These are phyloP conservation scores for Glyptemys insculpta DNA, from an alignment of 2,797 vertebrate genomes.

Conservation along the genomic window DNA sequence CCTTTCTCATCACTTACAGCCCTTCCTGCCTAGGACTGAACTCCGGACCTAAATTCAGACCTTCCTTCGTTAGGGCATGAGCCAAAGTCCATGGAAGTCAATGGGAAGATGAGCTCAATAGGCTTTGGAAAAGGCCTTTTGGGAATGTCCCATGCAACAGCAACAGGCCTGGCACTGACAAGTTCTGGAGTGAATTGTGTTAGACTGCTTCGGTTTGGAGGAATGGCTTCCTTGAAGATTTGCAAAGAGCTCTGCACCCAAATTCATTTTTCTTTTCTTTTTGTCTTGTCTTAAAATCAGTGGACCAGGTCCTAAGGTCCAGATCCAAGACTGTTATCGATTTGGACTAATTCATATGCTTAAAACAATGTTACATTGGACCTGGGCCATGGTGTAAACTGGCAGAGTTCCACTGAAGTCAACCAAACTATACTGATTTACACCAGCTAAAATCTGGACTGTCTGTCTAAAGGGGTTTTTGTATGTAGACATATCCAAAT, in stretches of 20 bases:
- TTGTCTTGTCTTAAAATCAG: background rate
- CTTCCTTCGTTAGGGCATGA: background rate
- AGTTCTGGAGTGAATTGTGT: background rate
- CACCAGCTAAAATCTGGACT: background rate
- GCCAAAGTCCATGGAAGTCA: background rate
- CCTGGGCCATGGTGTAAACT: background rate
- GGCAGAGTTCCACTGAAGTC: background rate
- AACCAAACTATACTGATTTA: background rate
- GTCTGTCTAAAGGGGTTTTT: background rate
- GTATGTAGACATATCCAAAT: background rate
- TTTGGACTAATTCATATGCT: background rate
- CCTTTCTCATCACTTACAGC: background rate
- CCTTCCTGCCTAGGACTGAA: background rate
- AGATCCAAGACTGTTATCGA: background rate
- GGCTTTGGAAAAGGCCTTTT: background rate
- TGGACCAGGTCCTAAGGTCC: background rate
- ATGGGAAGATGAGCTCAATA: background rate
- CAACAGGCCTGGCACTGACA: background rate
- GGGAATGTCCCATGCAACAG: background rate
- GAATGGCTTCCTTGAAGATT: background rate
- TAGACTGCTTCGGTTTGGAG: background rate
- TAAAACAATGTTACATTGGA: background rate
- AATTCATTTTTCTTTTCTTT: background rate
- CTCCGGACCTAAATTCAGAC: background rate
- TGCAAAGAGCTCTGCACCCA: background rate